Conservation (phyloP, 2,888 invertebrate species). For the Lasioglossum leucozonium region DNA sequence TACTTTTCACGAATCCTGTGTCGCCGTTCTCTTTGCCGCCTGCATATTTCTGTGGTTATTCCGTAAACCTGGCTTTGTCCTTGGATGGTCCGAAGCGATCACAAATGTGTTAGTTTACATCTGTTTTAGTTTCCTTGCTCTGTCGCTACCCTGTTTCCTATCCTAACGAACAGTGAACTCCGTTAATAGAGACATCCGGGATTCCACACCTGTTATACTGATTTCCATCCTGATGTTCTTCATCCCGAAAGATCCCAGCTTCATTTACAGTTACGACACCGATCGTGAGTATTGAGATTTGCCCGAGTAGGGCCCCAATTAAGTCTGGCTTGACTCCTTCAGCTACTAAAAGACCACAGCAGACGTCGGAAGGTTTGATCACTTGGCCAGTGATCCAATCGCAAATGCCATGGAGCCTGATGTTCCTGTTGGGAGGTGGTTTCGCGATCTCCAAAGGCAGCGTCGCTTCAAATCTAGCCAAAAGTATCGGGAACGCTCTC, state of each 20-base stretch:
- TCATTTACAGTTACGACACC: constrained; percentile 71
- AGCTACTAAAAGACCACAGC: constrained; percentile 71
- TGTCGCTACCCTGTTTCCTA: neutral
- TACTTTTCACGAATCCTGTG: constrained; percentile 83
- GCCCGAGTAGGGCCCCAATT: neutral
- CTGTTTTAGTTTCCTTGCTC: neutral
- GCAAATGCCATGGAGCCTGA: constrained; percentile 87
- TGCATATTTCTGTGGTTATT: constrained; percentile 87
- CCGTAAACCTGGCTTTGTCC: constrained; percentile 86
- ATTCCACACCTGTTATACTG: constrained; percentile 84
- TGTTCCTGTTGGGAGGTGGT: constrained; percentile 87
- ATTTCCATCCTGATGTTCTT: constrained; percentile 86
- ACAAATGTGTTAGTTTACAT: constrained; percentile 67
- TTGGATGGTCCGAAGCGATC: constrained; percentile 86
- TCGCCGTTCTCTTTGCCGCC: constrained; percentile 83
- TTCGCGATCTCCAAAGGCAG: constrained; percentile 87
- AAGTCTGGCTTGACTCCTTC: neutral
- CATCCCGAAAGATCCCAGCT: constrained; percentile 85
- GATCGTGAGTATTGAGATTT: constrained; percentile 66
- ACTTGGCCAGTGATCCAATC: constrained; percentile 85
- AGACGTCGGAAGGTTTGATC: constrained; percentile 82
- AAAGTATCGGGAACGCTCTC: constrained; percentile 84
- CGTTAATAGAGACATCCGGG: constrained; percentile 72
- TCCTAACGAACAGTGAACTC: neutral
- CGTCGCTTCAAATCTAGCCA: constrained; percentile 85